Evolutionary conservation across 2,888 invertebrate species (phyloP).

Genomic region (Dicyrtomina minuta): DNA sequence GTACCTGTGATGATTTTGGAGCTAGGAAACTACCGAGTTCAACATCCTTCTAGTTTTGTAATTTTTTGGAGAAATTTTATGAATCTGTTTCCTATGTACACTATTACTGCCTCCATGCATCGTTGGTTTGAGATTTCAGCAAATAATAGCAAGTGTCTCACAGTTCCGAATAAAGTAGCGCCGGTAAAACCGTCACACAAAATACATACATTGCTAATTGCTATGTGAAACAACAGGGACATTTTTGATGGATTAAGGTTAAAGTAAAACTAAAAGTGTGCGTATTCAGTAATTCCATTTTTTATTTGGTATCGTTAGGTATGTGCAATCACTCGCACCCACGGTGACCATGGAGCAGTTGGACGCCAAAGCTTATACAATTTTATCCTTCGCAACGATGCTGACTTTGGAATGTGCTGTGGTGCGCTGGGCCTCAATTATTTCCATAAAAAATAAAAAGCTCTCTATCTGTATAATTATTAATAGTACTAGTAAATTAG

Average conservation of each 20-base stretch:
- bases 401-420: slow-evolving; percentile 37
- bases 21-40: neutral
- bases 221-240: too few relatives aligned
- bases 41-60: neutral
- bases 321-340: neutral
- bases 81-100: slow-evolving; percentile 32
- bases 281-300: too few relatives aligned
- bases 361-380: slow-evolving; percentile 2
- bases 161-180: neutral
- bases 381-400: slow-evolving; percentile 3
- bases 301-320: too few relatives aligned
- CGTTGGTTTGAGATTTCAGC: slow-evolving; percentile 31
- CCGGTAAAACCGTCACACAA: too few relatives aligned
- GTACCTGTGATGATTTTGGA: slow-evolving; percentile 14
- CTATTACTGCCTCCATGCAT: slow-evolving; percentile 31
- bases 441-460: slow-evolving; percentile 9
- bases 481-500: neutral
- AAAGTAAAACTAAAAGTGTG: too few relatives aligned
- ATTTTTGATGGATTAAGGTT: too few relatives aligned
- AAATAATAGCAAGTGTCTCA: neutral
- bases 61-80: slow-evolving; percentile 17
- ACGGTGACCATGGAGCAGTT: slow-evolving; percentile 1
- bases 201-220: too few relatives aligned
- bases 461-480: neutral
- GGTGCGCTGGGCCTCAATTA: slow-evolving; percentile 28